Percentiles rank a stretch among this genome's conserved stretches.
Conservation (phyloP, 2,113 vertebrate genomes). For the Ia io region DNA sequence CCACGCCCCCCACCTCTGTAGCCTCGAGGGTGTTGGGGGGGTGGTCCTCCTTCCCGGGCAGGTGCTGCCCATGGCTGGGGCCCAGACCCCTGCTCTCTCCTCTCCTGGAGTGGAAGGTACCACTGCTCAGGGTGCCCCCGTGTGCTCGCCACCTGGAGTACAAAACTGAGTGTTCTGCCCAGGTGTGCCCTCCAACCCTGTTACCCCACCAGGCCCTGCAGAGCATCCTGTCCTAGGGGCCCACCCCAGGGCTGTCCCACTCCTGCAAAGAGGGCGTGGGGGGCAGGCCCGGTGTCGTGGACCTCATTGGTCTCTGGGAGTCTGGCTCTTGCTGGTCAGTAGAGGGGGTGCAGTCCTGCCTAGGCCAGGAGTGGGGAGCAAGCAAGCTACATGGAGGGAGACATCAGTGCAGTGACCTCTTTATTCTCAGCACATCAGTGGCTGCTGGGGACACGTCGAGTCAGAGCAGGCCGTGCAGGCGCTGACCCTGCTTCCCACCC, state of each 20-base stretch:
- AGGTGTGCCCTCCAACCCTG: background rate
- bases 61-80: background rate
- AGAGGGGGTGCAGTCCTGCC: background rate
- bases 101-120: fast-evolving
- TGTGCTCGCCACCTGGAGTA: background rate
- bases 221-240: background rate
- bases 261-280: background rate
- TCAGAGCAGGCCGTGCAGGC: background rate
- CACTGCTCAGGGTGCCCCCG: background rate
- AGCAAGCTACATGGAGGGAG: background rate
- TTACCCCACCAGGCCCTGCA: background rate
- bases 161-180: background rate
- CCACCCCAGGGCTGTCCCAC: background rate
- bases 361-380: background rate
- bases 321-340: background rate
- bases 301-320: background rate
- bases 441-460: background rate
- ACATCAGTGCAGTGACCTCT: background rate
- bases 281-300: background rate
- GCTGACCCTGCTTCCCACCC: background rate
- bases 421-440: slow-evolving; percentile 48
- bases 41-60: background rate
- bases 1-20: background rate
- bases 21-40: background rate
- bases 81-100: background rate